These are phyloP conservation scores for Falco concolor DNA, from an alignment of 2,797 vertebrate species.

Conservation along the genomic window DNA sequence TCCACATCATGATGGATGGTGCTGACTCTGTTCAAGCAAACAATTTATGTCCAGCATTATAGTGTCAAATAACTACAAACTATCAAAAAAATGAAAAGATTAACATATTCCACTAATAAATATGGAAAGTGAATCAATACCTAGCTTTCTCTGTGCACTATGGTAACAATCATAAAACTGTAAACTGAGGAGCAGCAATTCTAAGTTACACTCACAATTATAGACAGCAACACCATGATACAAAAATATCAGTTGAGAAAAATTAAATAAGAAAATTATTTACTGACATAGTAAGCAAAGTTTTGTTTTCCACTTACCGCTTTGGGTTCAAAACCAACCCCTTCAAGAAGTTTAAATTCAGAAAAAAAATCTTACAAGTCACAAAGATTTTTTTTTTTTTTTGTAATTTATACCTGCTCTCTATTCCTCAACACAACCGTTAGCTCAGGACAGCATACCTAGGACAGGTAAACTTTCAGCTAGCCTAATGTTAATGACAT, in stretches of 20 bases:
- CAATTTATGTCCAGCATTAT: background rate
- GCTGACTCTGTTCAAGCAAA: background rate
- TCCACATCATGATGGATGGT: background rate
- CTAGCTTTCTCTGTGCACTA: background rate
- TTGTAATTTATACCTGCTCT: background rate
- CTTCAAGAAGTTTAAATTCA: background rate
- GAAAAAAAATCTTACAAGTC: background rate
- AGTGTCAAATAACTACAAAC: background rate
- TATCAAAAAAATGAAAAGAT: background rate
- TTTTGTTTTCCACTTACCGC: background rate
- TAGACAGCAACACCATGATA: background rate
- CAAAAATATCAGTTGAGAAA: background rate
- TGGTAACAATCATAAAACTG: background rate
- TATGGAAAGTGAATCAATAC: background rate
- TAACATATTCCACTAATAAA: background rate
- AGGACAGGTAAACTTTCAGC: background rate
- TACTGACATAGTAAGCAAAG: background rate
- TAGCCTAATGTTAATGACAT: background rate
- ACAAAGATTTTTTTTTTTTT: accelerated
- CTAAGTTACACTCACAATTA: background rate
- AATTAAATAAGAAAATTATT: background rate
- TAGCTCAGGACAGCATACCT: background rate
- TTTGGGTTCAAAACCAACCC: background rate
- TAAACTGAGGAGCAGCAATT: background rate
- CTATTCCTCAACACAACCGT: background rate